Evolutionary conservation across 2,797 vertebrate species (phyloP).

Genomic region (Hozukius guyotensis): DNA sequence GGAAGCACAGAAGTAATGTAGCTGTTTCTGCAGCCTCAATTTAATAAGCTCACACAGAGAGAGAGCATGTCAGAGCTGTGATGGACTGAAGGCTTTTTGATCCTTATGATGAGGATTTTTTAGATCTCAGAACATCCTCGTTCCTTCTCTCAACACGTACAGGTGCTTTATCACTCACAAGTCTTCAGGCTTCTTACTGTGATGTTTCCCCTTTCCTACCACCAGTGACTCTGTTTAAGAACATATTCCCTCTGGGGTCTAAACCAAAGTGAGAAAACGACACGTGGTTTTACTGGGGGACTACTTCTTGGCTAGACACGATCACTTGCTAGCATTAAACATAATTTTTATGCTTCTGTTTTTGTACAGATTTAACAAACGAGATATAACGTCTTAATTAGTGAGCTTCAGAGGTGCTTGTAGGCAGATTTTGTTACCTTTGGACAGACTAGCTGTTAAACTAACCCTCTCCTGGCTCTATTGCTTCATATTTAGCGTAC

Average conservation of each 20-base stretch:
- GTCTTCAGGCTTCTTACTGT: neutral
- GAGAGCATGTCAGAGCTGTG: neutral
- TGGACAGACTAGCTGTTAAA: neutral
- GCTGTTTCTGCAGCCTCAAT: constrained; percentile 12
- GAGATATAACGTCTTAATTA: no score
- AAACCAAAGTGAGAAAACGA: no score
- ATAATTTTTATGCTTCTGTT: no score
- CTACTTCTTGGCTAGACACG: no score
- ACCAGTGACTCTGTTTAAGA: neutral
- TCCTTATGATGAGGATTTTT: constrained; percentile 2
- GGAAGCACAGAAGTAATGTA: constrained; percentile 7
- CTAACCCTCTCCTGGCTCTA: neutral
- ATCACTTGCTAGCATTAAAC: rapidly evolving
- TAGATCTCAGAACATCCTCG: constrained; percentile 10
- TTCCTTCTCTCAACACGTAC: neutral
- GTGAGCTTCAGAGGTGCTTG: neutral
- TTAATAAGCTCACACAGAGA: constrained; percentile 8
- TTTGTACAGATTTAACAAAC: no score
- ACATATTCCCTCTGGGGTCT: neutral
- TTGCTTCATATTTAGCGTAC: neutral
- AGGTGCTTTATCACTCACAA: neutral
- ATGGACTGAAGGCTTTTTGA: constrained; percentile 17
- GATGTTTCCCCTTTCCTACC: neutral
- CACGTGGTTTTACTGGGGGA: no score
- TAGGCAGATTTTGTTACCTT: neutral